Base-by-base conservation (phyloP, 2,888 invertebrate genomes). In the Apamea anceps region DNA sequence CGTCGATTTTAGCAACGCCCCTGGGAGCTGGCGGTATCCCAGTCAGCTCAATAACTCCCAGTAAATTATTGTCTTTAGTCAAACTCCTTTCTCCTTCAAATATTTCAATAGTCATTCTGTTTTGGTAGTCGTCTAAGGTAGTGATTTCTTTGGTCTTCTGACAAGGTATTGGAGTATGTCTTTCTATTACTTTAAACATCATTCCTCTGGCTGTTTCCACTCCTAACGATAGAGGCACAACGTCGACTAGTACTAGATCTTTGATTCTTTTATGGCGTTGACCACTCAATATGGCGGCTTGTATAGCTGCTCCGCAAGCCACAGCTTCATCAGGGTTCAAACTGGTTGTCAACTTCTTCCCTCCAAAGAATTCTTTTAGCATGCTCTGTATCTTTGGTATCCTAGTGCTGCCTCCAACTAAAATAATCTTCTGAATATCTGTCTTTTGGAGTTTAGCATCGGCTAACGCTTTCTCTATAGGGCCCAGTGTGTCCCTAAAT, bases 271-370 rank as follows among this genome's bases (percentile, higher is more conserved):
- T 84, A 75, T 93, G 91, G 25, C 80, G 77, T 51, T 94, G 86
- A 0, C 94, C 94, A 28, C 88, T 92, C 4, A 96, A 65, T 13
- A 94, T 87, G 0, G 95, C 96, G 0, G 95, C 96, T 88, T 95
- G 95, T 3, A 96, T 93, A 0, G 96, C 96, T 7, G 96, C 96
- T 1, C 96, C 96, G 45, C 91, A 92, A 0, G 96, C 96, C 0
- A 96, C 94, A 2, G 95, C 95, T 78, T 96, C 96, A 42, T 96
- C 96, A 0, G 95, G 95, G 48, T 96, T 96, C 1, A 95, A 84
- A 18, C 93, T 93, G 0, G 91, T 90, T 0, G 91, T 92, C 42
- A 95, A 82, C 4, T 88, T 82, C 32, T 87, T 91, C 1, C 92
- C 93, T n/a, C 90, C 88, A 70, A 96, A 96, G 82, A 91, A 94